Evolutionary conservation across 1,140 invertebrate genomes (phyloP).

Genomic region (Drosophila murphyi): DNA sequence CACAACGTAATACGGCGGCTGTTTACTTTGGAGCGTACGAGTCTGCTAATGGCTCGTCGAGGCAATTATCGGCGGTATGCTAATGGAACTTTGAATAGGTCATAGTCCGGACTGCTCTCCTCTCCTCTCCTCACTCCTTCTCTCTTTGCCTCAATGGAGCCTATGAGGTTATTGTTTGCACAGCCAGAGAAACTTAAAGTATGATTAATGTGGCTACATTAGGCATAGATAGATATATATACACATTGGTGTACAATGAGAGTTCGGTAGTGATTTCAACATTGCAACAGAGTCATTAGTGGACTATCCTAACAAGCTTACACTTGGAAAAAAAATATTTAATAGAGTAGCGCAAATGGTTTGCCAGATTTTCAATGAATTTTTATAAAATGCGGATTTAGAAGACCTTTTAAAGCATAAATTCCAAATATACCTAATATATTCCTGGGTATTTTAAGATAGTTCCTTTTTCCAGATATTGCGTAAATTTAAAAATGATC

Average conservation of each 20-base stretch:
- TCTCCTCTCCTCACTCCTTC: constrained; percentile 7
- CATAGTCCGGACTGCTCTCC: constrained; percentile 1
- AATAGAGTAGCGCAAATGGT: too few species aligned
- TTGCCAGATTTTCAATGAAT: too few species aligned
- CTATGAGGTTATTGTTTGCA: constrained; percentile 57
- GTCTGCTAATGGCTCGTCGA: constrained; percentile 68
- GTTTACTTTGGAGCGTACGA: constrained; percentile 41
- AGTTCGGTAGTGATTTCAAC: constrained; percentile 53
- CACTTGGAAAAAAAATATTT: not conserved
- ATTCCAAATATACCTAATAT: too few species aligned
- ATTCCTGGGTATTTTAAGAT: too few species aligned
- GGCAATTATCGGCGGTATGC: constrained; percentile 75
- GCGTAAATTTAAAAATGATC: too few species aligned
- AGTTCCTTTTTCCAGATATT: too few species aligned
- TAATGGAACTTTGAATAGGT: constrained; percentile 77
- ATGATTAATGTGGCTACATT: constrained; percentile 79
- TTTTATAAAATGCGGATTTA: too few species aligned
- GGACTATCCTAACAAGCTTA: constrained; percentile 46
- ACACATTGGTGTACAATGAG: constrained; percentile 45
- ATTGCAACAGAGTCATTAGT: constrained; percentile 75
- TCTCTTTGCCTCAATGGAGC: constrained; percentile 7
- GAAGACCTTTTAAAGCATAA: too few species aligned
- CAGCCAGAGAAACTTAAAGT: constrained; percentile 60
- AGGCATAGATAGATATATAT: constrained; percentile 21
- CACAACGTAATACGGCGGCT: constrained; percentile 79